Evolutionary conservation across 2,113 vertebrate genomes (phyloP), one percentile per base, ranked within the genome.

Genomic region (Diadophis punctatus): DNA sequence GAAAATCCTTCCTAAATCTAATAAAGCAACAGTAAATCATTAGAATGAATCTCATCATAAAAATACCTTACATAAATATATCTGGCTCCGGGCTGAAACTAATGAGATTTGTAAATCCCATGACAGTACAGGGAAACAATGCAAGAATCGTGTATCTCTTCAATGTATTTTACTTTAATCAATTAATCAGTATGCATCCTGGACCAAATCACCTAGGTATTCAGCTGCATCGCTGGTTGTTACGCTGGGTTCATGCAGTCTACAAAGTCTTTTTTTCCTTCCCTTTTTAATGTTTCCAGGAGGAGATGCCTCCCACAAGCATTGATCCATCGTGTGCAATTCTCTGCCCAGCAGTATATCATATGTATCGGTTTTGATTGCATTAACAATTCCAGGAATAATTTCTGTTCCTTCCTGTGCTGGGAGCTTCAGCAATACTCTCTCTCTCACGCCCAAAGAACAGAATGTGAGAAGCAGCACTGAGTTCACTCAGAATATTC

Each of bases 401-500:
- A 93, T 55, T 90, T 95, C 92, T 94, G 20, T 63, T 94, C 90
- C 1, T 1, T 94, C 68, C 93, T 90, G 10, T 93, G 84, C 94
- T 30, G 16, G 60, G 91, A 94, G 94, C 95, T 93, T 95, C 88
- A 84, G 93, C 94, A 91, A 85, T 49, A 92, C 93, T 95, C 92
- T 92, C 89, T 90, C 87, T 63, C 27, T 22, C 55, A 56, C 80
- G 74, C 87, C 58, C 23, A 93, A 95, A 48, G 93, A 92, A 91
- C 63, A 68, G 90, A 95, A 84, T 60, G 85, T 94, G 93, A 95
- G 90, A 95, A 86, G 92, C 91, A 88, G 63, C 95, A 48, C 91
- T 93, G 93, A 85, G 93, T 87, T 96, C 94, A 94, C 4, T 84
- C 94, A 90, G 95, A 97, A 96, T 94, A 94, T 94, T 96, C 93